Evolutionary conservation across 2,113 vertebrate species (phyloP), one percentile per base, ranked within the genome.

Genomic region (Muntiacus reevesi): DNA sequence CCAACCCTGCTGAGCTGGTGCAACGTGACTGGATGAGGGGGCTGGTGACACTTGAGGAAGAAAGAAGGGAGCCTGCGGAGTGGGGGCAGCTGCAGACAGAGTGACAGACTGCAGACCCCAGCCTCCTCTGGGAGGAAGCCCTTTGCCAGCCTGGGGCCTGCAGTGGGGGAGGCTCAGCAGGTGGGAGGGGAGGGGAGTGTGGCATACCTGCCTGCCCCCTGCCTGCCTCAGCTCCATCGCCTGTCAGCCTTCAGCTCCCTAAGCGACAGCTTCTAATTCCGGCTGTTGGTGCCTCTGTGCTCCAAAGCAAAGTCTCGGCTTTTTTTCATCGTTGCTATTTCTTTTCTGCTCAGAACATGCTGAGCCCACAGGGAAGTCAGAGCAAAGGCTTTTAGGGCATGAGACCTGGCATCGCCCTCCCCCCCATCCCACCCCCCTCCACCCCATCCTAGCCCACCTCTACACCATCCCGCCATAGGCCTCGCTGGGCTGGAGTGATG

Each of bases 191-290:
- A 59, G 25, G 30, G 55, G 95, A n/a, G 67, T 30, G 84, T 30
- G 54, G 33, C 14, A 47, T 2, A 93, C 84, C 90, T 96, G 94
- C 92, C 95, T 98, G 97, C 96, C 94, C 96, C 94, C 96, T 96
- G 93, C 95, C 97, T 96, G 90, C 93, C 52, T 62, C 17, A 12
- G 89, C 87, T 98, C 88, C 89, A 17, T 92, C 95, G 96, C 97
- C 91, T 95, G 97, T 98, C 98, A 98, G 98, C 94, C 94, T 96
- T 94, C 95, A 85, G 96, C 97, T 98, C 95, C 87, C 95, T 76
- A 87, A 97, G 93, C 94, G 98, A 98, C 98, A 98, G 98, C 96
- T 98, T 98, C 98, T 98, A 98, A 98, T 98, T 98, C 96, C 6
- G 97, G 98, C 98, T 97, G 82, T 60, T 54, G 95, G 96, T 94